These are phyloP conservation scores for Gobio occitaniae DNA, from an alignment of 2,797 vertebrate genomes.

Conservation along the genomic window DNA sequence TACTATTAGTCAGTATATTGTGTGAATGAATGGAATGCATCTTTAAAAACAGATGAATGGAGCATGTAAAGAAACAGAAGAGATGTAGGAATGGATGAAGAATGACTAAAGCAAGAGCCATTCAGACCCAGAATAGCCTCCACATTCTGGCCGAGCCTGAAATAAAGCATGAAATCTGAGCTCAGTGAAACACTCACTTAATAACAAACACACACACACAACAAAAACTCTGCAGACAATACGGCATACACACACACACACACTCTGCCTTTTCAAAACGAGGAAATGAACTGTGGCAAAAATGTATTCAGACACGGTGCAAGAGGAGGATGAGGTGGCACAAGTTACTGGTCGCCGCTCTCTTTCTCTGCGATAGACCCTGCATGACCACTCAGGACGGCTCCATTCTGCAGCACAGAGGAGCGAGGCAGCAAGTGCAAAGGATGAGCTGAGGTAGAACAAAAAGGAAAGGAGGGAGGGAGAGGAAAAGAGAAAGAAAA, in stretches of 20 bases:
- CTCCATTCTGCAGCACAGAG: constrained; percentile 29
- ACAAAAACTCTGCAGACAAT: constrained; percentile 36
- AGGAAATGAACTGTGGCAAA: constrained; percentile 6
- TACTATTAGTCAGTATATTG: background rate
- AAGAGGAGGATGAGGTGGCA: constrained; percentile 13
- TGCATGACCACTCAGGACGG: background rate
- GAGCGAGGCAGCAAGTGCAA: constrained; percentile 9
- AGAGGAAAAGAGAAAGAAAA: constrained; percentile 12
- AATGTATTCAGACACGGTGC: constrained; percentile 17
- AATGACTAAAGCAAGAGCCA: constrained; percentile 62
- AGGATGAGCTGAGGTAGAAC: constrained; percentile 30
- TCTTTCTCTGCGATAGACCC: background rate
- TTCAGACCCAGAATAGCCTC: constrained; percentile 75
- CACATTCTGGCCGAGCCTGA: constrained; percentile 77
- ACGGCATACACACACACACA: constrained; percentile 19
- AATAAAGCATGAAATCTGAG: constrained; percentile 81
- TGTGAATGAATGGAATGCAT: background rate
- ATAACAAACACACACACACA: constrained; percentile 70
- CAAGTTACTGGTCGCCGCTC: background rate
- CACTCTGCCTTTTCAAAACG: constrained; percentile 18
- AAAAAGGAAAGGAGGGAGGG: constrained; percentile 8
- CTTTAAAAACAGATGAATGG: background rate
- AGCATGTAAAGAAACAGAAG: background rate
- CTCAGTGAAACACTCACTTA: constrained; percentile 71
- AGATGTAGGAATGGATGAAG: background rate